phyloP scores from a whole-genome alignment of 1,140 invertebrate species.

The Lucilia cuprina region DNA sequence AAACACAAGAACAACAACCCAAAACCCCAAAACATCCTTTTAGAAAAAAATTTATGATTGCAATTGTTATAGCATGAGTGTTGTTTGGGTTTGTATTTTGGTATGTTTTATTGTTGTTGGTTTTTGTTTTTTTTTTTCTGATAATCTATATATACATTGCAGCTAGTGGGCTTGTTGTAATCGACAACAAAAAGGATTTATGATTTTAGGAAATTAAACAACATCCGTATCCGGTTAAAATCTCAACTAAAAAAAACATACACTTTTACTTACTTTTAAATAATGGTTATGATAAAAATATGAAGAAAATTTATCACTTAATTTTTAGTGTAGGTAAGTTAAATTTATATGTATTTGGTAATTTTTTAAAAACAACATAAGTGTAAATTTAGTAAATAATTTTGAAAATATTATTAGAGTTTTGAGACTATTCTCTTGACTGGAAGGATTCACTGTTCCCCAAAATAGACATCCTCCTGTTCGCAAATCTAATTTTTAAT shows the following conservation, averaged over 20 bases:
- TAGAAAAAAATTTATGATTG: background rate
- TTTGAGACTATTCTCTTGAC: no score
- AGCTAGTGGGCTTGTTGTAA: background rate
- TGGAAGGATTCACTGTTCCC: no score
- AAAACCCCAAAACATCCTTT: background rate
- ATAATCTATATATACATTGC: background rate
- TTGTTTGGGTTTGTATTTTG: background rate
- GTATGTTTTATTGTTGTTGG: no score
- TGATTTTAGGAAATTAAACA: conserved; percentile 62
- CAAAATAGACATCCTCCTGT: no score
- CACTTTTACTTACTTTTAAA: background rate
- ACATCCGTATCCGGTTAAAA: conserved; percentile 40
- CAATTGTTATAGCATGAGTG: background rate
- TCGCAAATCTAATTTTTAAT: background rate
- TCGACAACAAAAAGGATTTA: conserved; percentile 54
- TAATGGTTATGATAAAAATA: background rate
- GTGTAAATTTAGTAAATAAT: no score
- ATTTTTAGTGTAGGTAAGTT: no score
- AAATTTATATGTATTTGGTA: no score
- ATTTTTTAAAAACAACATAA: no score
- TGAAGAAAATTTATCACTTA: background rate
- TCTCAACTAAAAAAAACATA: background rate
- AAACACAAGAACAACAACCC: background rate
- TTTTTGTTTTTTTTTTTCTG: background rate
- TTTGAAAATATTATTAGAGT: no score